Percentiles rank a stretch among this genome's conserved stretches.
These are phyloP conservation scores for Epizoanthus rinbou DNA, from an alignment of 92 coral and sea anemone species.

Conservation along the genomic window DNA sequence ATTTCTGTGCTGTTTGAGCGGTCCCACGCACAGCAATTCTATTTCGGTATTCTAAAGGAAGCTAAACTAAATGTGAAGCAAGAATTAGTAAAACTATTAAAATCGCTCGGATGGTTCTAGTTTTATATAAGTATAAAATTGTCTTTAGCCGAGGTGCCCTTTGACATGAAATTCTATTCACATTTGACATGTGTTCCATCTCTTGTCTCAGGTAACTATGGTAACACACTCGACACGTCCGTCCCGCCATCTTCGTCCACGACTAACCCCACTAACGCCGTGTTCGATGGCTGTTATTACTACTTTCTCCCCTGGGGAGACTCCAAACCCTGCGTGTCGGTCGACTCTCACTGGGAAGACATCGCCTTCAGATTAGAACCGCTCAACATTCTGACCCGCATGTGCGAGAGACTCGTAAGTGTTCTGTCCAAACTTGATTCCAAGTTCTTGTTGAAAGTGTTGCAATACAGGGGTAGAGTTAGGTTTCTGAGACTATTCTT, in stretches of 20 bases:
- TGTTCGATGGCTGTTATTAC: constrained; percentile 89
- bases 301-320: constrained; percentile 91
- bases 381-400: constrained; percentile 74
- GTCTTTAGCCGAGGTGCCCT: no score
- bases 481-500: no score
- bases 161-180: no score
- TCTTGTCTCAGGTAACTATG: constrained; percentile 87
- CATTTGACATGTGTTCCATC: background rate
- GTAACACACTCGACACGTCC: constrained; percentile 87
- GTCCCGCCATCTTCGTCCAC: constrained; percentile 93
- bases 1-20: no score
- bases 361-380: constrained; percentile 87
- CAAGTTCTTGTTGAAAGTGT: background rate
- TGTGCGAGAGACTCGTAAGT: constrained; percentile 82
- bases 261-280: constrained; percentile 86
- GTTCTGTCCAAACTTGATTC: background rate
- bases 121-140: no score
- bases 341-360: constrained; percentile 98
- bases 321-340: constrained; percentile 90
- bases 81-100: no score
- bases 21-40: no score
- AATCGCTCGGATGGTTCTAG: no score
- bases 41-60: no score
- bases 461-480: background rate
- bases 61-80: no score